Conservation (phyloP, 1,140 invertebrate species). For the Drosophila virilis region DNA sequence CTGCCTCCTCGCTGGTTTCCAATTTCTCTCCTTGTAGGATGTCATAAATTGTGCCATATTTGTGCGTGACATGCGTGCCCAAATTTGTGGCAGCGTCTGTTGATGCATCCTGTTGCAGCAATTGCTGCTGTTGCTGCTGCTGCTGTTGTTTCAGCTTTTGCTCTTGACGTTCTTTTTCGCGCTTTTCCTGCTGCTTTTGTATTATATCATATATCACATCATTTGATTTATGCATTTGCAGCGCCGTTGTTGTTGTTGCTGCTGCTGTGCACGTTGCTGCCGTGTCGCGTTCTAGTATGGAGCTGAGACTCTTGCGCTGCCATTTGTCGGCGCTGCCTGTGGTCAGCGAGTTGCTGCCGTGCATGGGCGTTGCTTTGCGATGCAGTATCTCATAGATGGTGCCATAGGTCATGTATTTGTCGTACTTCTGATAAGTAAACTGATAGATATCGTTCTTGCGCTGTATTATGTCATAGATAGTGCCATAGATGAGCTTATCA, state of each 20-base stretch:
- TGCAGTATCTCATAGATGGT: slow-evolving; percentile 84
- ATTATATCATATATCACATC: slow-evolving; percentile 80
- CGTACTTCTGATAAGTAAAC: slow-evolving; percentile 78
- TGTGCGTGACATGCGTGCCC: slow-evolving; percentile 58
- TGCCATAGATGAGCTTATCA: slow-evolving; percentile 81
- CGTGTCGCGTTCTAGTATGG: slow-evolving; percentile 64
- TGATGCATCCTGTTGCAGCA: slow-evolving; percentile 29
- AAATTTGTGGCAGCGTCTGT: slow-evolving; percentile 26
- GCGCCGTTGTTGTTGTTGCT: slow-evolving; percentile 30
- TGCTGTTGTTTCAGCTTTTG: slow-evolving; percentile 28
- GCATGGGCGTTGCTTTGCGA: slow-evolving; percentile 68
- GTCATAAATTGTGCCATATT: slow-evolving; percentile 83
- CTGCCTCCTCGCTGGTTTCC: slow-evolving; percentile 43
- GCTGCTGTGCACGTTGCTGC: slow-evolving; percentile 19
- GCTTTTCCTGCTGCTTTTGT: slow-evolving; percentile 60
- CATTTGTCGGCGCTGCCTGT: slow-evolving; percentile 50
- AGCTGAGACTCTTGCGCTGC: slow-evolving; percentile 76
- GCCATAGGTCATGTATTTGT: slow-evolving; percentile 84
- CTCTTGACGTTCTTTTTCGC: slow-evolving; percentile 42
- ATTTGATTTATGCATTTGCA: slow-evolving; percentile 41
- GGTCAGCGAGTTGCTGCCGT: slow-evolving; percentile 20
- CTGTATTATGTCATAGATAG: slow-evolving; percentile 84
- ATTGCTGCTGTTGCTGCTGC: slow-evolving; percentile 12
- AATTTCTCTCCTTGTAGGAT: slow-evolving; percentile 79
- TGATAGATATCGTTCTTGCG: slow-evolving; percentile 83